Base-by-base conservation (phyloP, 1,140 invertebrate genomes). In the Coenobita brevimanus region DNA sequence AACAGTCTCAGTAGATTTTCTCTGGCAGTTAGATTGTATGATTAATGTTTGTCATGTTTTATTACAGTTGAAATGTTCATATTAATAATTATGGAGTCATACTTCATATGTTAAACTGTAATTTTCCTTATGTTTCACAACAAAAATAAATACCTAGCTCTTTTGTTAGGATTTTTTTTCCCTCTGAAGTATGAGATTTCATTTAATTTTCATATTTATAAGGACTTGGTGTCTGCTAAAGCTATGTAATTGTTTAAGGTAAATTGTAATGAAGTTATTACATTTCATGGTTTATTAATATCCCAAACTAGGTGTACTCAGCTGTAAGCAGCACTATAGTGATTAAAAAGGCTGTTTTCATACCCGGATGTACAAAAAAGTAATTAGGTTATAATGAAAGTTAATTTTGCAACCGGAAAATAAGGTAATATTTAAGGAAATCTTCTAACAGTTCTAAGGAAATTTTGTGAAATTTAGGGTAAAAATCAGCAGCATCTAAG, bases 391-490 rank as follows among this genome's bases (percentile, higher is more conserved):
- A 38, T 21, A 75, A 75, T 38, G 15, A 36, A 43, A 24, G 21
- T 33, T 21, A n/a, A 24, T 76, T 76, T 38, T 76, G 3, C 13
- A 46, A 21, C 21, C 17, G 15, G n/a, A 46, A 76, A 76, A 24
- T 76, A 76, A 50, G 73, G 73, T 46, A 76, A 76, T 76, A 10
- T 76, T 76, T n/a, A n/a, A n/a, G n/a, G n/a, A n/a, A n/a, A n/a
- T n/a, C n/a, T n/a, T n/a, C n/a, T n/a, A n/a, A n/a, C n/a, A n/a
- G n/a, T n/a, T n/a, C n/a, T n/a, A n/a, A n/a, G 69, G 69, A 30
- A 73, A 73, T 73, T 73, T 76, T 3, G 73, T 13, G 73, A 76
- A 76, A 76, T 43, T 2, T 50, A 46, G 4, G 73, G 73, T 76
- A 76, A 76, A 76, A 76, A 13, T 76, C 38, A 13, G 73, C 36